These are phyloP conservation scores for Holothuria scabra DNA, from an alignment of 53 echinoderm and acorn worm species.

Conservation along the genomic window DNA sequence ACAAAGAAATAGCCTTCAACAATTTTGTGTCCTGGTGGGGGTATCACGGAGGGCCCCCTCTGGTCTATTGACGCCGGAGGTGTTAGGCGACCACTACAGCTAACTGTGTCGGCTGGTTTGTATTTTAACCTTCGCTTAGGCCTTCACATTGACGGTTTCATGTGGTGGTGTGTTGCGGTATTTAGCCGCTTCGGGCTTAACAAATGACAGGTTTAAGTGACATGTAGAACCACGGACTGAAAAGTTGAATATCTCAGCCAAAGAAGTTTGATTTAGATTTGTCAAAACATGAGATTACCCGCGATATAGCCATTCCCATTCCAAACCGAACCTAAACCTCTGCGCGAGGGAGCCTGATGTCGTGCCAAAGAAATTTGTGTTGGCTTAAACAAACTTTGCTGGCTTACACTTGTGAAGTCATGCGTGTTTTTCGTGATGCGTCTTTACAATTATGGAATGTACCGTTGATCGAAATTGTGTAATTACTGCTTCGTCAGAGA, in stretches of 20 bases:
- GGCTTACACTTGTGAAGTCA: too few relatives aligned
- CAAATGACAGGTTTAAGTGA: constrained; percentile 3
- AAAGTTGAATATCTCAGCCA: neutral
- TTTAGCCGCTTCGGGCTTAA: constrained; percentile 7
- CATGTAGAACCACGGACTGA: too few relatives aligned
- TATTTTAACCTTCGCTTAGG: constrained; percentile 30
- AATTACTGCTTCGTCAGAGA: too few relatives aligned
- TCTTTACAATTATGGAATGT: too few relatives aligned
- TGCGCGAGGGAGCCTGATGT: too few relatives aligned
- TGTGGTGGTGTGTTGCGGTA: constrained; percentile 17
- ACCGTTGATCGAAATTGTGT: too few relatives aligned
- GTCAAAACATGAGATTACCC: constrained; percentile 24
- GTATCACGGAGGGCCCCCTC: constrained; percentile 5
- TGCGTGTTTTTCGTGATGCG: too few relatives aligned
- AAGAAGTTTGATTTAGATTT: constrained; percentile 8
- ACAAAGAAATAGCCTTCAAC: constrained; percentile 24
- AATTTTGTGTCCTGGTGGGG: constrained; percentile 31
- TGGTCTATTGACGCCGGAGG: constrained; percentile 37
- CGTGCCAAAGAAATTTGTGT: too few relatives aligned
- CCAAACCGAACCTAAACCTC: too few relatives aligned
- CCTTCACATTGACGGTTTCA: constrained; percentile 24
- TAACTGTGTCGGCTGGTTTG: neutral
- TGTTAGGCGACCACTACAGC: constrained; percentile 3
- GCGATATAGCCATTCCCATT: neutral
- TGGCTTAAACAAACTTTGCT: too few relatives aligned